A percentile compares a stretch with the other conserved stretches of the same genome.
Conservation (phyloP, 1,140 invertebrate genomes). For the Neodiprion virginianus region DNA sequence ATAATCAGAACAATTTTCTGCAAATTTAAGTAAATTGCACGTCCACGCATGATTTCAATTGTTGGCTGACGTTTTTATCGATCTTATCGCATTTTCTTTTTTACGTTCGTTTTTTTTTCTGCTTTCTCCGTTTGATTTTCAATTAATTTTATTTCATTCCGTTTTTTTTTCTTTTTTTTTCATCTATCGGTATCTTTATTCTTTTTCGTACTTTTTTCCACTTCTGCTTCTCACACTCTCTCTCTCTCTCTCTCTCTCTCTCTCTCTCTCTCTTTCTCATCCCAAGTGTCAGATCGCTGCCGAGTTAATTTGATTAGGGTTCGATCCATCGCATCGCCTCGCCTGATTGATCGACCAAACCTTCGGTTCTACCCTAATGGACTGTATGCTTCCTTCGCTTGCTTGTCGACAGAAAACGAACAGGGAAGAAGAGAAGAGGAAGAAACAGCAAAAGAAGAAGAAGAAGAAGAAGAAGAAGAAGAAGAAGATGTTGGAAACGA, state of each 20-base stretch:
- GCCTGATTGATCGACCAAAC: slow-evolving; percentile 10
- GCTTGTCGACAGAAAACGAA: no score
- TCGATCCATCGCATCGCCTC: background rate
- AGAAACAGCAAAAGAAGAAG: background rate
- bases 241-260: background rate
- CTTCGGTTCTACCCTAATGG: background rate
- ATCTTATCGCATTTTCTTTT: background rate
- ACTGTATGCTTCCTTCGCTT: background rate
- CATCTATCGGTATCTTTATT: no score
- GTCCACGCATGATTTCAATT: no score
- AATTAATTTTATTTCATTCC: background rate
- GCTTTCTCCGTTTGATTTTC: background rate
- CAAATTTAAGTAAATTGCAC: no score
- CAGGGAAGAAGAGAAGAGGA: background rate
- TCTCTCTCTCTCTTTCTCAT: background rate
- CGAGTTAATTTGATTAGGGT: slow-evolving; percentile 17
- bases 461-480: background rate
- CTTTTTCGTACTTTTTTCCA: no score
- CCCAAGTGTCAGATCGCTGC: background rate
- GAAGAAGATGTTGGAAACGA: background rate
- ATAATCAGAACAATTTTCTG: no score
- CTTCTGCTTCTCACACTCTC: background rate
- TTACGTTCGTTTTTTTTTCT: background rate
- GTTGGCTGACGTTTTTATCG: no score
- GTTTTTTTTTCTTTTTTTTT: no score